Evolutionary conservation across 2,888 invertebrate species (phyloP), one percentile per base, ranked within the genome.

Genomic region (Cantharis lateralis): DNA sequence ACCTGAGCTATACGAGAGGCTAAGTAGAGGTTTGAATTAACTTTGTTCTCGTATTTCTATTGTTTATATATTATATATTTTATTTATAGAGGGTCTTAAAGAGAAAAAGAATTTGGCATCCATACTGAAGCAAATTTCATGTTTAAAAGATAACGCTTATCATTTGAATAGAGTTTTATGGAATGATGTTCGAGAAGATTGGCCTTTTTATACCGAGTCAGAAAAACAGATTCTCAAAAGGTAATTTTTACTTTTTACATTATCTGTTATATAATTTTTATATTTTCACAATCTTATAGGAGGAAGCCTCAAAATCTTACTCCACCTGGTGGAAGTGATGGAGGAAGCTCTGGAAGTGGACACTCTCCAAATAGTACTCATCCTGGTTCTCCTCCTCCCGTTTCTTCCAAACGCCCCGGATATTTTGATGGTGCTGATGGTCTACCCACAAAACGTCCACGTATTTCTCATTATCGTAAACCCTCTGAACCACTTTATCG

Each of bases 201-300:
- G 98, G 98, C 96, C 96, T 79, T 97, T 95, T 90, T 98, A 97
- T 87, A 92, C 94, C 16, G 97, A 97, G 84, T 95, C 95, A 86
- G 98, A 98, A 88, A 92, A 93, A 88, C 94, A 95, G 86, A 92
- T 95, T 88, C 91, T 98, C 86, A 97, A 96, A 91, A 93, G 95
- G 95, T 94, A 66, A 66, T 20, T 66, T 64, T 32, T 32, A 20
- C 2, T 10, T 32, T 28, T 69, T 28, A 69, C 9, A 9, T 32
- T 10, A 7, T 10, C 15, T 2, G 11, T 68, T 26, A n/a, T 5
- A 48, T 32, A 5, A 10, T 15, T 66, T 72, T 20, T 13, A 26
- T 72, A n/a, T 28, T 10, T 72, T n/a, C 20, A 7, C 15, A 68
- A 79, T 76, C 79, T 85, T 86, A 20, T 88, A 94, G 95, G 88